Conservation (phyloP, 2,888 invertebrate species). For the Drosophila quinaria region DNA sequence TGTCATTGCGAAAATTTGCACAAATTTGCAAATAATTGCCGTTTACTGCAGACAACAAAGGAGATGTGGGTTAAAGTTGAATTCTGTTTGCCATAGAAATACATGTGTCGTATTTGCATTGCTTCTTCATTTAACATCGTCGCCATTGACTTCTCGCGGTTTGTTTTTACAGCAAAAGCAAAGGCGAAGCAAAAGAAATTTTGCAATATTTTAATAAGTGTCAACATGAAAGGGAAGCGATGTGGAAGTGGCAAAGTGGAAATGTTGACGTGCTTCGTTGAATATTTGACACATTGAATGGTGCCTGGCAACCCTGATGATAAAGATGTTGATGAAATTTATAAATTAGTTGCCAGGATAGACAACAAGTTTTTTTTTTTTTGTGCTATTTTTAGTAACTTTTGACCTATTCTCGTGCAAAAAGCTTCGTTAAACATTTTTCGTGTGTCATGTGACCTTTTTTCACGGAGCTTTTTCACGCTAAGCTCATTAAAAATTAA, state of each 20-base stretch:
- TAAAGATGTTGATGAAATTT: conserved; percentile 28
- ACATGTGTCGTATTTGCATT: conserved; percentile 4
- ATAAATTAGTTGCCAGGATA: conserved; percentile 11
- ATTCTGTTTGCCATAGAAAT: conserved; percentile 10
- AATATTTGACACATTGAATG: conserved; percentile 19
- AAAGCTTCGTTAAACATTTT: background rate
- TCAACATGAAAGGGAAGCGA: conserved; percentile 47
- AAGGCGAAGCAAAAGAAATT: conserved; percentile 36
- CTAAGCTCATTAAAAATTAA: conserved; percentile 19
- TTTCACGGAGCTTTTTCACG: background rate
- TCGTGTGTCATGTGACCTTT: conserved; percentile 6
- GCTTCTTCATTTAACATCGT: conserved; percentile 6
- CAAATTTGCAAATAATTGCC: conserved; percentile 57
- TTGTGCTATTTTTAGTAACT: background rate
- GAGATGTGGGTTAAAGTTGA: background rate
- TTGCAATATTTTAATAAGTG: conserved; percentile 64
- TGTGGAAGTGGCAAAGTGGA: conserved; percentile 29
- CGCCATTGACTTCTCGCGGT: conserved; percentile 10
- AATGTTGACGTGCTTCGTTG: conserved; percentile 53
- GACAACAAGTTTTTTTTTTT: background rate
- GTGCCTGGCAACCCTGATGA: conserved; percentile 11
- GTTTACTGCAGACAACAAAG: conserved; percentile 31
- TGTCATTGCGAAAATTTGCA: conserved; percentile 36
- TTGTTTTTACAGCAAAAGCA: conserved; percentile 13
- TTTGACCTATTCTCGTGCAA: background rate